These are phyloP conservation scores for Theropithecus gelada DNA, from an alignment of 2,113 vertebrate genomes.

Conservation along the genomic window DNA sequence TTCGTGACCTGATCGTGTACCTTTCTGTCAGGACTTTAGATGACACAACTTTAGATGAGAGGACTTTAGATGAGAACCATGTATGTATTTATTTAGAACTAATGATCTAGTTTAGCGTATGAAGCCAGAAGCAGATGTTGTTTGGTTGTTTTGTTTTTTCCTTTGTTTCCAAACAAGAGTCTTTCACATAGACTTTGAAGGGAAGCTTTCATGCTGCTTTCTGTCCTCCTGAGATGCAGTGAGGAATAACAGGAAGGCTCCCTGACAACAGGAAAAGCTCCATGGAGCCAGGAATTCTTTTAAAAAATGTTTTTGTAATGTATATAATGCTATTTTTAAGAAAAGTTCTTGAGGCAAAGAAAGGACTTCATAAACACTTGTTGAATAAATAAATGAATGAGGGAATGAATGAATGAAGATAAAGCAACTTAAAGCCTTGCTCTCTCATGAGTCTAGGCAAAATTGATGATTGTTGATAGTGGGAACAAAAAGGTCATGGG, in stretches of 20 bases:
- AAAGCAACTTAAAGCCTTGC: background rate
- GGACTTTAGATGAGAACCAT: background rate
- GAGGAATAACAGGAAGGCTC: background rate
- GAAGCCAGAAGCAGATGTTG: background rate
- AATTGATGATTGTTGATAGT: background rate
- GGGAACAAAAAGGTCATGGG: background rate
- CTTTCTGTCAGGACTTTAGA: background rate
- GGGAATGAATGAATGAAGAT: background rate
- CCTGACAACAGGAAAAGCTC: background rate
- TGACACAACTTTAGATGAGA: no score
- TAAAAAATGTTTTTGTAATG: background rate
- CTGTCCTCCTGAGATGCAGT: background rate
- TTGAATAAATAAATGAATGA: background rate
- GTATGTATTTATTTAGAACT: background rate
- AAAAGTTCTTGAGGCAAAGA: background rate
- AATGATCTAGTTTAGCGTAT: background rate
- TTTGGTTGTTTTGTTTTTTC: background rate
- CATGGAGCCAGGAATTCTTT: background rate
- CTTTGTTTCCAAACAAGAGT: background rate
- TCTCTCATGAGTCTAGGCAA: background rate
- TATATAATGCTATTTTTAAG: background rate
- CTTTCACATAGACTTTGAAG: background rate
- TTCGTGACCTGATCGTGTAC: background rate
- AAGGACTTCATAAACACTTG: background rate
- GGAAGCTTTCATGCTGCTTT: background rate